Evolutionary conservation across 2,797 vertebrate genomes (phyloP).

Genomic region (Ctenopoma kingsleyae): DNA sequence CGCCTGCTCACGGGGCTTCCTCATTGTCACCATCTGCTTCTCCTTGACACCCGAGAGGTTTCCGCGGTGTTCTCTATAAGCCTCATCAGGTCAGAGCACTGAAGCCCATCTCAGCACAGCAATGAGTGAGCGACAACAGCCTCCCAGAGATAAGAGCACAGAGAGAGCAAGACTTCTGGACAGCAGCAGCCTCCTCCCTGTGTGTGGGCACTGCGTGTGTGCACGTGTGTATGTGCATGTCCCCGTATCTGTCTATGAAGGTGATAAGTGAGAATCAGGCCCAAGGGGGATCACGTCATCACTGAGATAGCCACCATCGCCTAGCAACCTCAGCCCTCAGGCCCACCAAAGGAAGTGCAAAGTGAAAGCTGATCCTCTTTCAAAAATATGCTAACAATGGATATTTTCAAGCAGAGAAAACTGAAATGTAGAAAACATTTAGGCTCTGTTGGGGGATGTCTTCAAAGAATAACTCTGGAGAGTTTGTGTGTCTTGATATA

Average conservation of each 20-base stretch:
- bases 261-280: constrained; percentile 82
- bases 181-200: constrained; percentile 34
- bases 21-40: constrained; percentile 76
- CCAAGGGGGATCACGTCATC: constrained; percentile 81
- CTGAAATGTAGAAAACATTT: constrained; percentile 35
- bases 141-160: constrained; percentile 76
- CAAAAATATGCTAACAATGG: constrained; percentile 66
- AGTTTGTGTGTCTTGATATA: not conserved
- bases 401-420: constrained; percentile 63
- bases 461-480: constrained; percentile 12
- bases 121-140: constrained; percentile 83
- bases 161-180: constrained; percentile 67
- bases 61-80: constrained; percentile 59
- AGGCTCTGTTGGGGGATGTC: constrained; percentile 27
- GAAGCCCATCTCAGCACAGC: constrained; percentile 77
- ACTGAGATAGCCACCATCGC: constrained; percentile 77
- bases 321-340: constrained; percentile 81
- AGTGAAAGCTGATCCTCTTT: constrained; percentile 76
- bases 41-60: constrained; percentile 69
- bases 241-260: constrained; percentile 58
- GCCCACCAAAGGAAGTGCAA: constrained; percentile 71
- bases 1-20: constrained; percentile 50
- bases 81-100: constrained; percentile 64
- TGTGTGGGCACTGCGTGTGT: constrained; percentile 27
- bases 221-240: constrained; percentile 36